These are phyloP conservation scores for Drymodes brunneopygia DNA, from an alignment of 2,113 vertebrate species.

Conservation along the genomic window DNA sequence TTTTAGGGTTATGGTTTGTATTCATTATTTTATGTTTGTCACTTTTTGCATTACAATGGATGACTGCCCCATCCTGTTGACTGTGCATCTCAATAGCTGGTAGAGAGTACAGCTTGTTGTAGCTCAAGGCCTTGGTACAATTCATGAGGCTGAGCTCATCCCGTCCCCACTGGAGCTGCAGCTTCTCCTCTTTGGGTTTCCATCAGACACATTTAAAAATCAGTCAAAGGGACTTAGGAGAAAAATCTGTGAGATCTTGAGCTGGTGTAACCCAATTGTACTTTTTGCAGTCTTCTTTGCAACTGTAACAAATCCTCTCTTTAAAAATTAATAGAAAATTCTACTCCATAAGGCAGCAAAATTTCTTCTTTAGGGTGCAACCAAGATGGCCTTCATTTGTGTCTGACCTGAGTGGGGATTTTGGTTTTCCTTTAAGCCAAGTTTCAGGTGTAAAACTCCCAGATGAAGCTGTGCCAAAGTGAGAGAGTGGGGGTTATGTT, in stretches of 20 bases:
- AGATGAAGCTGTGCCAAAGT: neutral
- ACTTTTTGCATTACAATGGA: neutral
- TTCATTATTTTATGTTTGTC: neutral
- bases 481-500: neutral
- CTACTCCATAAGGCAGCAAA: neutral
- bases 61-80: neutral
- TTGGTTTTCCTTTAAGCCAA: neutral
- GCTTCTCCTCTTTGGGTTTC: neutral
- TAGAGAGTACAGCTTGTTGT: neutral
- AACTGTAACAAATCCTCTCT: neutral
- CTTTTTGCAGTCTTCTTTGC: neutral
- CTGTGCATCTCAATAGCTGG: neutral
- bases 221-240: neutral
- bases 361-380: neutral
- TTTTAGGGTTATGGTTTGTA: neutral
- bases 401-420: neutral
- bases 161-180: neutral
- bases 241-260: neutral
- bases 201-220: neutral
- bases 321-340: neutral
- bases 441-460: neutral
- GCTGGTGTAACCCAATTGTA: neutral
- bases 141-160: neutral
- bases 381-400: neutral
- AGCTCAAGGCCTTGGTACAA: neutral